These are phyloP conservation scores for Platyrinchus mystaceus DNA, from an alignment of 2,797 vertebrate species.

Conservation along the genomic window DNA sequence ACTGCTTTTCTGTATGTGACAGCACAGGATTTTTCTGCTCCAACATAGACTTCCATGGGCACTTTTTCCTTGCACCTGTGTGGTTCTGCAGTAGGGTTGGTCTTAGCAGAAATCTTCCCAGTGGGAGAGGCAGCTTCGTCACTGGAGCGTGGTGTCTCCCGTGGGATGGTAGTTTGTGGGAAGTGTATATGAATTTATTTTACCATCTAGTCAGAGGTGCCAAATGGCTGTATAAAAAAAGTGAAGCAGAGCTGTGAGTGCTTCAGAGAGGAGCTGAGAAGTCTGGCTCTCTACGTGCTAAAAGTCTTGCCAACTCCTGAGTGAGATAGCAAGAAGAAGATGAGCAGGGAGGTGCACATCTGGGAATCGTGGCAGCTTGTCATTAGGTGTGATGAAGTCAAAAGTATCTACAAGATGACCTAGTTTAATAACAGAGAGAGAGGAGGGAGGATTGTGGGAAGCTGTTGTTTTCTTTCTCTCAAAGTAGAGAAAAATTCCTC, in stretches of 20 bases:
- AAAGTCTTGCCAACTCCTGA: neutral
- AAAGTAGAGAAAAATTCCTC: neutral
- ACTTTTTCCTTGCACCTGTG: neutral
- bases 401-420: neutral
- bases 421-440: neutral
- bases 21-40: neutral
- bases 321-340: neutral
- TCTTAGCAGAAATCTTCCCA: neutral
- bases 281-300: neutral
- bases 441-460: neutral
- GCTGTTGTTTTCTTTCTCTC: neutral
- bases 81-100: neutral
- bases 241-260: neutral
- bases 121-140: neutral
- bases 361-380: neutral
- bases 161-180: neutral
- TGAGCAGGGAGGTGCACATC: neutral
- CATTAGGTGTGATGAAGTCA: neutral
- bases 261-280: neutral
- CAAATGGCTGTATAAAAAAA: neutral
- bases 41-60: neutral
- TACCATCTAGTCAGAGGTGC: neutral
- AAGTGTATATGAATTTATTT: constrained; percentile 3
- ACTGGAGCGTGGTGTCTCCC: neutral
- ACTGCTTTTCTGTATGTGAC: neutral